Base-by-base conservation (phyloP, 2,113 vertebrate genomes). In the Nyctereutes procyonoides region DNA sequence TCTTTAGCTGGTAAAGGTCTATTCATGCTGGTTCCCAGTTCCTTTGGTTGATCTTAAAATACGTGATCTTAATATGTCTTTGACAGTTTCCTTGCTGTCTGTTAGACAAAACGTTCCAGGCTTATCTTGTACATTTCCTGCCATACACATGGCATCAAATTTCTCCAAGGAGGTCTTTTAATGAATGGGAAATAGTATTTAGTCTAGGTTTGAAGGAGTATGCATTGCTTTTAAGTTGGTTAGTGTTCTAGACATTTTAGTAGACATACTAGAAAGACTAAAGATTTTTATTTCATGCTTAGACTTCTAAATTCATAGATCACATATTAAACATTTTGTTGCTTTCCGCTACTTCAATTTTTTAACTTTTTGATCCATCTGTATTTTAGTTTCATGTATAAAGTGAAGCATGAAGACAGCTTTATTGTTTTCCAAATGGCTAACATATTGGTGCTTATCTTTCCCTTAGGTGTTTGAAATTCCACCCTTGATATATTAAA, bases 361-460 rank as follows among this genome's bases (percentile, higher is more conserved):
- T 82, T 93, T 88, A 65, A 82, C 35, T 83, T 95, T 87, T 77
- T 88, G 16, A 69, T 82, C 24, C 22, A 71, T 77, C n/a, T 71
- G 4, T 87, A 93, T 48, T 83, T 93, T 77, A 69, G 22, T 83
- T 83, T 87, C 17, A 62, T 88, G 9, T 84, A 17, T 91, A 88
- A 87, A 96, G 35, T 96, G 5, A 85, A 48, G 5, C 92, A 22
- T 82, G 38, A 92, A 48, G 88, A 53, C 84, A 56, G 32, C 74
- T 94, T 86, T 92, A 20, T 73, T 74, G n/a, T 86, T 81, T 95
- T 93, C 58, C 67, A 82, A 77, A 56, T 55, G 9, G 55, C 58
- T 82, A 48, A 51, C n/a, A 62, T 93, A 76, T 14, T 87, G 51
- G 79, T 28, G 53, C 83, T 95, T 55, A n/a, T 76, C 48, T 93